A percentile compares a stretch with the other conserved stretches of the same genome.
phyloP scores from a whole-genome alignment of 1,140 invertebrate genomes.

The Gonatopus flavifemur region DNA sequence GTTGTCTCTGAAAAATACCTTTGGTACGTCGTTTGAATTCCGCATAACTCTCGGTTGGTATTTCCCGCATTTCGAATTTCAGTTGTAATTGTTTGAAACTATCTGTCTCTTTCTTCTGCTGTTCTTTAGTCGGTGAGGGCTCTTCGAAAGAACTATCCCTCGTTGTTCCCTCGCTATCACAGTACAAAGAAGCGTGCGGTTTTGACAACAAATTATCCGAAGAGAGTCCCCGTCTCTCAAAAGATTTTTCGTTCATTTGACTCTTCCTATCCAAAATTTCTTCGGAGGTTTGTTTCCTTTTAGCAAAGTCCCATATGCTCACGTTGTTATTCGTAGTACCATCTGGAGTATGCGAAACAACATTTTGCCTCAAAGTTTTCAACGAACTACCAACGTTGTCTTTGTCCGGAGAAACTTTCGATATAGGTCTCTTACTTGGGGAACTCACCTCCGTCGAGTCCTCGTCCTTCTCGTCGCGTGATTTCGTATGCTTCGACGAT shows the following conservation, averaged over 20 bases:
- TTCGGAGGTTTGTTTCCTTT: conserved; percentile 40
- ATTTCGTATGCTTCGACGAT: conserved; percentile 41
- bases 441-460: conserved; percentile 15
- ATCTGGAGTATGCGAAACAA: too few species aligned
- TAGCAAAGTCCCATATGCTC: too few species aligned
- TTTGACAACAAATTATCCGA: conserved; percentile 44
- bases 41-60: conserved; percentile 48
- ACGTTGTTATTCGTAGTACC: too few species aligned
- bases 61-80: conserved; percentile 45
- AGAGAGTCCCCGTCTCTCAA: conserved; percentile 43
- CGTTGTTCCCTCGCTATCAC: neutral
- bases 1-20: conserved; percentile 18
- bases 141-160: conserved; percentile 19
- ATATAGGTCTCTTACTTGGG: too few species aligned
- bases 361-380: too few species aligned
- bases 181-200: conserved; percentile 9
- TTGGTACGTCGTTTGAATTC: conserved; percentile 45
- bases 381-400: neutral
- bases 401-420: too few species aligned
- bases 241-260: conserved; percentile 16
- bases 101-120: conserved; percentile 31
- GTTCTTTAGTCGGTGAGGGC: conserved; percentile 17
- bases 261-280: conserved; percentile 41
- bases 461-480: conserved; percentile 37
- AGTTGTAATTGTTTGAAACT: conserved; percentile 48